Percentiles rank a stretch among this genome's conserved stretches.
Conservation (phyloP, 2,113 vertebrate genomes). For the Microtus pennsylvanicus region DNA sequence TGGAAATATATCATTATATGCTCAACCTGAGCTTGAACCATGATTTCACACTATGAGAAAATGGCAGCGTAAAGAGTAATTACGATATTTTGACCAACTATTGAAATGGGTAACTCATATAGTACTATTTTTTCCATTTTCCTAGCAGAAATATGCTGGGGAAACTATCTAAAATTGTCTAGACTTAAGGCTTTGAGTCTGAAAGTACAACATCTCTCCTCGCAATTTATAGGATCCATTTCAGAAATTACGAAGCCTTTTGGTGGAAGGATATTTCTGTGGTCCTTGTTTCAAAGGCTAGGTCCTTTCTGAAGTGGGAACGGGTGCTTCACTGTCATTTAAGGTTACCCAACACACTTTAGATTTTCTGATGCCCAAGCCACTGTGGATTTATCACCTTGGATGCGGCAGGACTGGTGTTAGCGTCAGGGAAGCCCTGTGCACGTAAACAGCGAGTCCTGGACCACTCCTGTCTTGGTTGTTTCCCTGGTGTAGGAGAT, state of each 20-base stretch:
- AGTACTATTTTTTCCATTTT: neutral
- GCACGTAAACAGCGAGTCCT: neutral
- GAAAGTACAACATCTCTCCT: neutral
- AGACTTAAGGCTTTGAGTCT: neutral
- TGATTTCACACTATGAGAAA: neutral
- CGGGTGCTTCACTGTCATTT: neutral
- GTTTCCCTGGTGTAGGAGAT: neutral
- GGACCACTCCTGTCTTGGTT: neutral
- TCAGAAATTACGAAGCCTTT: neutral
- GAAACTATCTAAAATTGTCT: neutral
- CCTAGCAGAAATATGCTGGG: neutral
- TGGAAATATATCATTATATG: neutral
- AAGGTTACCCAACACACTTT: neutral
- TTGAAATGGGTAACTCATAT: neutral
- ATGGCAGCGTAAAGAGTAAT: neutral
- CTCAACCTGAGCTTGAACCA: neutral
- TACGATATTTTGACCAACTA: slow-evolving; percentile 8
- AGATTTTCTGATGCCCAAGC: neutral
- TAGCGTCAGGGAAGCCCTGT: neutral
- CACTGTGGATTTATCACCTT: neutral
- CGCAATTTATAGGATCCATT: neutral
- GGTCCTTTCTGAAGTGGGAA: neutral
- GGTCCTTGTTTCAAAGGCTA: neutral
- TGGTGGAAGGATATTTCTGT: neutral
- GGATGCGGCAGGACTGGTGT: neutral